Evolutionary conservation across 1,140 invertebrate species (phyloP).

Genomic region (Cephus cinctus): DNA sequence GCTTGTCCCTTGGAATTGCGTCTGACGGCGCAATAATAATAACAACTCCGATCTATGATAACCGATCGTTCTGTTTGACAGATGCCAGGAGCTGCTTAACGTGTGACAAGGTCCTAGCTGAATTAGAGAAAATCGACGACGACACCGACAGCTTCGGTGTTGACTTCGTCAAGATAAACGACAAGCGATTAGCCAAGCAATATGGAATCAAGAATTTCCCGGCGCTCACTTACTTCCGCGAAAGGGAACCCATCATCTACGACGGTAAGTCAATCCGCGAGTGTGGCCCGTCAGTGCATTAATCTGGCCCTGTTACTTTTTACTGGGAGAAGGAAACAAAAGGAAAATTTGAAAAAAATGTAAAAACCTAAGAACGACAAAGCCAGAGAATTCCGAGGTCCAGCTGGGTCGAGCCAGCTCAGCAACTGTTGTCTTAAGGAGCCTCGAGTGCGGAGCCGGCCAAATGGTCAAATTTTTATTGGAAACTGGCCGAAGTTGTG

Average conservation of each 20-base stretch:
- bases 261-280: conserved; percentile 81
- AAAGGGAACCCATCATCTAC: conserved; percentile 90
- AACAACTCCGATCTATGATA: not conserved
- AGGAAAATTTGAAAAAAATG: no score
- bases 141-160: conserved; percentile 92
- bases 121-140: conserved; percentile 92
- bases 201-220: conserved; percentile 93
- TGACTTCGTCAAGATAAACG: conserved; percentile 93
- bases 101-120: conserved; percentile 86
- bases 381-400: no score
- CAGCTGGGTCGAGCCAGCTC: no score
- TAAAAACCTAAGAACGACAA: no score
- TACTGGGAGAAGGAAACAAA: no score
- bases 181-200: conserved; percentile 91
- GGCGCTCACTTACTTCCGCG: conserved; percentile 90
- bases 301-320: no score
- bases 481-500: conserved; percentile 30
- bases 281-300: no score
- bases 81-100: conserved; percentile 89
- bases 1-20: no score
- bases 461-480: conserved; percentile 36
- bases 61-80: conserved; percentile 46
- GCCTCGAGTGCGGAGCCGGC: no score
- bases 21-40: not conserved
- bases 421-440: no score